Percentiles rank a stretch among this genome's conserved stretches.
Conservation (phyloP, 2,888 invertebrate genomes). For the Anticlea derivata region DNA sequence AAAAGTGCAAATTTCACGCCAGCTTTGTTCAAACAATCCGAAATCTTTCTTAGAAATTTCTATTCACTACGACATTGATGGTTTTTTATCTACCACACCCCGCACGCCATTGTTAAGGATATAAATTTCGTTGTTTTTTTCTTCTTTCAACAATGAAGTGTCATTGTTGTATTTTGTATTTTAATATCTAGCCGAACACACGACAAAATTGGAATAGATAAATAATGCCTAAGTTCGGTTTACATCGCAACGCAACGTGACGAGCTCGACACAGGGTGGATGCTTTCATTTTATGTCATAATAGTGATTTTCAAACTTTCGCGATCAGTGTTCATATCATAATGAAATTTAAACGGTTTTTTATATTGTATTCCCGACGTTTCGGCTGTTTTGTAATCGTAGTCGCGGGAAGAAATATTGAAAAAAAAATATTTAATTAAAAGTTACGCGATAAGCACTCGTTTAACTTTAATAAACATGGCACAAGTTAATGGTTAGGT, state of each 20-base stretch:
- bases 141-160: conserved; percentile 62
- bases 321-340: too few species aligned
- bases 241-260: conserved; percentile 7
- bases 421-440: too few species aligned
- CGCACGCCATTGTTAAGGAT: conserved; percentile 60
- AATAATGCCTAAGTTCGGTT: conserved; percentile 59
- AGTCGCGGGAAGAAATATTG: too few species aligned
- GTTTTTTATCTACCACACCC: conserved; percentile 62
- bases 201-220: conserved; percentile 73
- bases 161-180: conserved; percentile 79
- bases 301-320: too few species aligned
- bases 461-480: too few species aligned
- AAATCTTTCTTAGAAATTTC: conserved; percentile 55
- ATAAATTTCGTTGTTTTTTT: conserved; percentile 69
- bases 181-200: conserved; percentile 71
- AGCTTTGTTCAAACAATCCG: conserved; percentile 50
- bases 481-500: too few species aligned
- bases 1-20: conserved; percentile 63
- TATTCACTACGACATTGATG: conserved; percentile 63
- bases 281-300: too few species aligned
- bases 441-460: too few species aligned
- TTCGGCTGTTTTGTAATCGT: too few species aligned
- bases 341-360: too few species aligned
- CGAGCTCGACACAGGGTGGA: too few species aligned
- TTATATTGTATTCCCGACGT: too few species aligned